Base-by-base conservation (phyloP, 2,888 invertebrate genomes). In the Drosophila affinis region DNA sequence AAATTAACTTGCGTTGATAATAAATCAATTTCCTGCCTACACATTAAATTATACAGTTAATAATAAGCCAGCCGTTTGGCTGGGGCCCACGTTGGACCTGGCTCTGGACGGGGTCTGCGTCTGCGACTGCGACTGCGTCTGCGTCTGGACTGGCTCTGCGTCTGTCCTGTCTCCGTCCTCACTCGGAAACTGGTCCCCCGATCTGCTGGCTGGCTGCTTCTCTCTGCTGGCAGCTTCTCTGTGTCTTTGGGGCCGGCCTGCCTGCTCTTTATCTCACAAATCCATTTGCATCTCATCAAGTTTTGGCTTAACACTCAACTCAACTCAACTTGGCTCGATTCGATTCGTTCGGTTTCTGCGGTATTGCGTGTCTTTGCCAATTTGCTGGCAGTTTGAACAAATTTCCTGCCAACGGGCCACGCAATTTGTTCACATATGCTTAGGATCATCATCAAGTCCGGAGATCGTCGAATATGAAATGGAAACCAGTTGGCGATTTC, bases 281-380 rank as follows among this genome's bases (percentile, higher is more conserved):
- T 89, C 89, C 89, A 84, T 84, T 89, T 84, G 89, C 89, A 84
- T 84, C 84, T 89, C 84, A 84, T 84, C 84, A 89, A 79, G 80
- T 74, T 68, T 77, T 65, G 72, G 77, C 77, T 79, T 68, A 71
- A 72, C 86, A 69, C 62, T 72, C 73, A 14, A 29, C 24, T 44
- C 32, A 54, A 54, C 34, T 29, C 53, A 58, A 5, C 24, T 24
- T 5, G 24, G 5, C 24, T 24, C 24, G 24, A 24, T 39, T 45
- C 53, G 64, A 45, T 48, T 49, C 27, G 49, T 34, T 24, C 49
- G 29, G 44, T 39, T 39, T 39, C 24, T 39, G 17, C 27, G 29
- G 51, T 49, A 72, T 89, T 89, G 84, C 84, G 88, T 89, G 84
- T 86, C 87, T 83, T 79, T 72, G 78, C 75, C 84, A 84, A 84